These are phyloP conservation scores for Leucozona laternaria DNA, from an alignment of 2,888 invertebrate species.

Conservation along the genomic window DNA sequence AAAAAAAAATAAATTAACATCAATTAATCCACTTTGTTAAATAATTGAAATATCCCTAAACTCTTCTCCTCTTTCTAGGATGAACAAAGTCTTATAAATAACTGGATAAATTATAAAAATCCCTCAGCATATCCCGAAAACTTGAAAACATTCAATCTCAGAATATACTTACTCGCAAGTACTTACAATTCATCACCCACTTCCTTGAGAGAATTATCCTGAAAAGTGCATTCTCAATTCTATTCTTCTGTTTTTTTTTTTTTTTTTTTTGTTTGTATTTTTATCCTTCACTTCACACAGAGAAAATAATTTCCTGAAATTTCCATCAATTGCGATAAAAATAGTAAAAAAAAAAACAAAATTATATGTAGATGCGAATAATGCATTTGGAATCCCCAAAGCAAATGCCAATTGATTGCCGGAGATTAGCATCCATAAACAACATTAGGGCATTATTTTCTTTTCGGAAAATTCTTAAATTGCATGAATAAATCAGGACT, in stretches of 20 bases:
- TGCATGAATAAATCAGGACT: conserved; percentile 75
- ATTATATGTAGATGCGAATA: conserved; percentile 67
- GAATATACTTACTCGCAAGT: conserved; percentile 36
- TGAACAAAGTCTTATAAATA: conserved; percentile 36
- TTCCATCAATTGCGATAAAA: conserved; percentile 73
- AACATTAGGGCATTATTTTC: conserved; percentile 74
- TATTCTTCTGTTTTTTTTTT: neutral
- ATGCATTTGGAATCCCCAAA: conserved; percentile 72
- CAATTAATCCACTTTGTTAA: conserved; percentile 4
- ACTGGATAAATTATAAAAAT: conserved; percentile 42
- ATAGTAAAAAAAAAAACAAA: conserved; percentile 17
- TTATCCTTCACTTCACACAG: conserved; percentile 31
- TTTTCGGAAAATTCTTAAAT: conserved; percentile 66
- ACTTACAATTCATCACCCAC: conserved; percentile 56
- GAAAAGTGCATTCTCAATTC: conserved; percentile 66
- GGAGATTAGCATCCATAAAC: conserved; percentile 76
- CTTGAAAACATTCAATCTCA: conserved; percentile 46
- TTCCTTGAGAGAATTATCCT: conserved; percentile 38
- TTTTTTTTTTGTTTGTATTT: conserved; percentile 3
- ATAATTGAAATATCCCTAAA: conserved; percentile 9
- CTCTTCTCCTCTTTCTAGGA: neutral
- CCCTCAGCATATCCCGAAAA: neutral
- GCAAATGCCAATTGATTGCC: conserved; percentile 76
- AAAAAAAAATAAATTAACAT: neutral
- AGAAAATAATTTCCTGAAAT: conserved; percentile 71